A percentile compares a stretch with the other conserved stretches of the same genome.
phyloP scores from a whole-genome alignment of 2,888 invertebrate genomes.

The Sarcophaga carnaria region DNA sequence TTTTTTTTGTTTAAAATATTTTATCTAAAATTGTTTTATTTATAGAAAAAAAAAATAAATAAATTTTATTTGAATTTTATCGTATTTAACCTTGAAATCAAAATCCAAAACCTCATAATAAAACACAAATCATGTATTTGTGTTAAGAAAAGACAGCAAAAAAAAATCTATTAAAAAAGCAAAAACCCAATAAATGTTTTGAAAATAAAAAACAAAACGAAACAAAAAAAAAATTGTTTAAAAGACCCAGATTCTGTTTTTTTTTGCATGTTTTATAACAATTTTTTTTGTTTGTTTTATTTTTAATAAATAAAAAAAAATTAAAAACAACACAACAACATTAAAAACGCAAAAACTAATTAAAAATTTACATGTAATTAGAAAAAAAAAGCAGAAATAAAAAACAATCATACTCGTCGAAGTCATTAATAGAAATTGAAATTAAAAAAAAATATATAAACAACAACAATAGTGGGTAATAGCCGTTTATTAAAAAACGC shows the following conservation, averaged over 20 bases:
- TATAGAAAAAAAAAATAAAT: not conserved
- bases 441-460: not conserved
- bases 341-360: slow-evolving; percentile 25
- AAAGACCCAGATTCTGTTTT: slow-evolving; percentile 43
- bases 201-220: not conserved
- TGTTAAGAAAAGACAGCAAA: slow-evolving; percentile 10
- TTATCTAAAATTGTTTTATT: slow-evolving; percentile 3
- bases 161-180: not conserved
- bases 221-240: slow-evolving; percentile 5
- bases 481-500: too few species aligned
- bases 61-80: slow-evolving; percentile 1
- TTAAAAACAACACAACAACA: not conserved
- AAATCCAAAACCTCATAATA: slow-evolving; percentile 64
- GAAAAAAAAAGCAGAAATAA: not conserved
- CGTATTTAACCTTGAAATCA: slow-evolving; percentile 56
- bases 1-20: not conserved
- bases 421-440: not conserved
- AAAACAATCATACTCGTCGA: not conserved
- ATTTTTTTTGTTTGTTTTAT: slow-evolving; percentile 19
- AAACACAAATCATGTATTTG: slow-evolving; percentile 53
- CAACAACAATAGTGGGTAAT: too few species aligned
- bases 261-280: slow-evolving; percentile 19
- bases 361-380: slow-evolving; percentile 45
- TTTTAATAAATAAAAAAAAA: slow-evolving; percentile 4
- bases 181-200: slow-evolving; percentile 8